phyloP scores from a whole-genome alignment of 1,140 invertebrate genomes.

The Drosophila bocqueti region DNA sequence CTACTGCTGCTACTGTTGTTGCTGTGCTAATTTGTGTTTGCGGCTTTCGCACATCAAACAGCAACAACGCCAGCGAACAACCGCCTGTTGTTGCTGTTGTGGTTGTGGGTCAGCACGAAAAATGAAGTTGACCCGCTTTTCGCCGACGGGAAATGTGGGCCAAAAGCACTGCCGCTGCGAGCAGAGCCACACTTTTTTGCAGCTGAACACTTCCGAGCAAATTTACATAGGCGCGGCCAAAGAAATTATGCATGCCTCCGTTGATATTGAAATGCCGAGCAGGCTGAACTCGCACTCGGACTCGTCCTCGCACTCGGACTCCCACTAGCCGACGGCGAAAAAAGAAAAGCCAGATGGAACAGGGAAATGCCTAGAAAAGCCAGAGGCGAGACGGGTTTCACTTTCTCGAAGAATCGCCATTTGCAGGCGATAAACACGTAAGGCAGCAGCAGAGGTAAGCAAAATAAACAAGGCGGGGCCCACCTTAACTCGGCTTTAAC shows the following conservation, averaged over 20 bases:
- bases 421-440: conserved; percentile 78
- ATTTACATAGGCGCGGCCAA: conserved; percentile 72
- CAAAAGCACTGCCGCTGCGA: conserved; percentile 34
- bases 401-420: conserved; percentile 61
- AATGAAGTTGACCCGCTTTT: conserved; percentile 80
- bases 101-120: conserved; percentile 74
- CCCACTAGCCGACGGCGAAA: conserved; percentile 39
- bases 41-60: conserved; percentile 73
- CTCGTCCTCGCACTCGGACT: neutral
- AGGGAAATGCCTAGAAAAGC: conserved; percentile 34
- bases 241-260: conserved; percentile 78
- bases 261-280: conserved; percentile 78
- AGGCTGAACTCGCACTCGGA: conserved; percentile 55
- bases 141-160: conserved; percentile 50
- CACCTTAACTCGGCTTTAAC: conserved; percentile 12
- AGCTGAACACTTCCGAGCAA: conserved; percentile 60
- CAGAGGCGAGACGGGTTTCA: conserved; percentile 58
- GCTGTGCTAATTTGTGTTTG: conserved; percentile 78
- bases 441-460: conserved; percentile 63
- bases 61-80: conserved; percentile 36
- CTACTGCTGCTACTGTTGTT: conserved; percentile 36
- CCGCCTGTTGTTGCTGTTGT: conserved; percentile 54
- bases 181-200: conserved; percentile 22
- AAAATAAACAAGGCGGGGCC: conserved; percentile 56
- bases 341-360: conserved; percentile 17